phyloP scores from a whole-genome alignment of 2,113 vertebrate genomes.

The Melanerpes aurifrons region DNA sequence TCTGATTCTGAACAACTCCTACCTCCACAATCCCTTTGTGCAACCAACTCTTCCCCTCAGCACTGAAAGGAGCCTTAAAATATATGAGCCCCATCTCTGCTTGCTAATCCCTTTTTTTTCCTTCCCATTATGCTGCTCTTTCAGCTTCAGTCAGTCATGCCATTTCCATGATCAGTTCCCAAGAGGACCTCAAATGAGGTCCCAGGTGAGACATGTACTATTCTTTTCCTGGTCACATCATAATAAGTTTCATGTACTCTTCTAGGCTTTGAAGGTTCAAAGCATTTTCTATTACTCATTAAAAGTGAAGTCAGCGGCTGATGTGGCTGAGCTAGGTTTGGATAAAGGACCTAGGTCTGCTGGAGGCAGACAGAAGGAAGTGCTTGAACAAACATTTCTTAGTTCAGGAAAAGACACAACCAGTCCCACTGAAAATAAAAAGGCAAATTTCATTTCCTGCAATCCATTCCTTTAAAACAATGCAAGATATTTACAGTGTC shows the following conservation, averaged over 20 bases:
- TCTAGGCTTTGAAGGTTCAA: conserved; percentile 53
- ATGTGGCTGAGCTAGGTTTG: conserved; percentile 13
- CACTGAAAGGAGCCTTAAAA: conserved; percentile 34
- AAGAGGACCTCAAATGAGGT: conserved; percentile 50
- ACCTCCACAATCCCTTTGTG: conserved; percentile 4
- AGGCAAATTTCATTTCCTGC: not conserved
- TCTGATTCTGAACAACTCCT: not conserved
- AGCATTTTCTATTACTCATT: conserved; percentile 55
- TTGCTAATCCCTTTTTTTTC: not conserved
- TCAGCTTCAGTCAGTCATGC: conserved; percentile 31
- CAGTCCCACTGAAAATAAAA: not conserved
- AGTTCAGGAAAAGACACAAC: not conserved
- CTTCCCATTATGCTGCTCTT: conserved; percentile 3
- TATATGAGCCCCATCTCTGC: conserved; percentile 3
- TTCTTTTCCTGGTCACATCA: conserved; percentile 43
- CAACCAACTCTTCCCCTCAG: conserved; percentile 12
- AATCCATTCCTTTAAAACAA: not conserved
- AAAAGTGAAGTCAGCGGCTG: conserved; percentile 14
- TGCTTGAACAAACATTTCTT: conserved; percentile 37
- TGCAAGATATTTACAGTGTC: not conserved
- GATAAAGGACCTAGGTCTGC: conserved; percentile 33
- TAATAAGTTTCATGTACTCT: conserved; percentile 49
- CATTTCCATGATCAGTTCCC: conserved; percentile 28
- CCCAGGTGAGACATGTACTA: conserved; percentile 1
- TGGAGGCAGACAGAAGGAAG: conserved; percentile 33